Percentiles rank a stretch among this genome's conserved stretches.
Conservation (phyloP, 2,888 invertebrate genomes). For the Chironomus tentans region DNA sequence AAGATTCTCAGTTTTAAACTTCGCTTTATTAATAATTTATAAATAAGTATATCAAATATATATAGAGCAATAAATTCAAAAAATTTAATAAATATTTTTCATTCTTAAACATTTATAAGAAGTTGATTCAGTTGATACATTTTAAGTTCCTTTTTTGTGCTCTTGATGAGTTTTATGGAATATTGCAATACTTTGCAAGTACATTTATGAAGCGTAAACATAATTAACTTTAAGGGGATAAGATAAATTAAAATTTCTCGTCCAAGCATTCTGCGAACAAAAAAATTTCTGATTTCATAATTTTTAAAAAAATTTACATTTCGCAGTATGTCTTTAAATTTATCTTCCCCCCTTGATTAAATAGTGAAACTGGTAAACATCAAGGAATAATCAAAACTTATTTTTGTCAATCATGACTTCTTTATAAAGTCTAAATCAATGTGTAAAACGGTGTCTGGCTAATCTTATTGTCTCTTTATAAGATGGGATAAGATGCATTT, state of each 20-base stretch:
- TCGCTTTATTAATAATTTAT: neutral
- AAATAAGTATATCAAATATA: neutral
- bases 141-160: neutral
- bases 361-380: too few relatives aligned
- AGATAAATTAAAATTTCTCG: too few relatives aligned
- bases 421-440: too few relatives aligned
- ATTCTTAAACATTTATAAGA: neutral
- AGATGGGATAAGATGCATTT: too few relatives aligned
- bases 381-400: too few relatives aligned
- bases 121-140: neutral
- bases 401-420: too few relatives aligned
- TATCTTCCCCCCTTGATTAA: too few relatives aligned
- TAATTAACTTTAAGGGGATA: too few relatives aligned
- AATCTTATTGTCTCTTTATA: neutral
- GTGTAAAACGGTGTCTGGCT: neutral
- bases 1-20: neutral
- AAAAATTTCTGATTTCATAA: too few relatives aligned
- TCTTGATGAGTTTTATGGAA: neutral
- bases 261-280: too few relatives aligned
- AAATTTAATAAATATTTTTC: neutral
- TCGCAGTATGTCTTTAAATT: too few relatives aligned
- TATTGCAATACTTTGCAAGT: neutral
- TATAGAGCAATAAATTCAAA: neutral
- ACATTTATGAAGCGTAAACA: neutral
- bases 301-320: too few relatives aligned